phyloP scores from a whole-genome alignment of 2,797 vertebrate genomes.

The Gallinago stenura region DNA sequence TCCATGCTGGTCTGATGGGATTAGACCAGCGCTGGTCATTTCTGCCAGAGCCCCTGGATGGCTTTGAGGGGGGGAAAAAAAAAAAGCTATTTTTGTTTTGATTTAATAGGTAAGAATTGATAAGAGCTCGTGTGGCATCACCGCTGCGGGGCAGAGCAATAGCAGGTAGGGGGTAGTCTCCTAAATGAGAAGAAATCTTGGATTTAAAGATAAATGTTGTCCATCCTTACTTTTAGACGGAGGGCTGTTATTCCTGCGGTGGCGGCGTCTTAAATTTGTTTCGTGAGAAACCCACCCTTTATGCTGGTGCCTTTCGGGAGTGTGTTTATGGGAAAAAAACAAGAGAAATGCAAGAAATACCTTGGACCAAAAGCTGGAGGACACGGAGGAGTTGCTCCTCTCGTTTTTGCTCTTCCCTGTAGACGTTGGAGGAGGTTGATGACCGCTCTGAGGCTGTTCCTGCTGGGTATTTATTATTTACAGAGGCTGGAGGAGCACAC shows the following conservation, averaged over 20 bases:
- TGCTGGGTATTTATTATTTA: background rate
- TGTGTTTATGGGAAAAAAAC: background rate
- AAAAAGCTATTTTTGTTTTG: background rate
- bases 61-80: background rate
- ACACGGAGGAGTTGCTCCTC: background rate
- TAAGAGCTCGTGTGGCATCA: fast-evolving
- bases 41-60: background rate
- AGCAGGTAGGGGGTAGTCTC: background rate
- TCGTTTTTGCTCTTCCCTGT: background rate
- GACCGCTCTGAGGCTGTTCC: background rate
- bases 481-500: background rate
- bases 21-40: background rate
- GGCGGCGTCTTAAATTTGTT: background rate
- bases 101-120: background rate
- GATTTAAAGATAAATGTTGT: background rate
- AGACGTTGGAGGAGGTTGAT: background rate
- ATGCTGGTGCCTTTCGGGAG: background rate
- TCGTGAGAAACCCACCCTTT: background rate
- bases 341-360: background rate
- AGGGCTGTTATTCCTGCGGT: background rate
- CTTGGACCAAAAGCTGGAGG: background rate
- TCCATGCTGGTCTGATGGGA: background rate
- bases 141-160: background rate
- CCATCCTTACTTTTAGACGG: background rate
- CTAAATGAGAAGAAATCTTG: background rate